Evolutionary conservation across 2,797 vertebrate species (phyloP).

Genomic region (Chloroceryle amazona): DNA sequence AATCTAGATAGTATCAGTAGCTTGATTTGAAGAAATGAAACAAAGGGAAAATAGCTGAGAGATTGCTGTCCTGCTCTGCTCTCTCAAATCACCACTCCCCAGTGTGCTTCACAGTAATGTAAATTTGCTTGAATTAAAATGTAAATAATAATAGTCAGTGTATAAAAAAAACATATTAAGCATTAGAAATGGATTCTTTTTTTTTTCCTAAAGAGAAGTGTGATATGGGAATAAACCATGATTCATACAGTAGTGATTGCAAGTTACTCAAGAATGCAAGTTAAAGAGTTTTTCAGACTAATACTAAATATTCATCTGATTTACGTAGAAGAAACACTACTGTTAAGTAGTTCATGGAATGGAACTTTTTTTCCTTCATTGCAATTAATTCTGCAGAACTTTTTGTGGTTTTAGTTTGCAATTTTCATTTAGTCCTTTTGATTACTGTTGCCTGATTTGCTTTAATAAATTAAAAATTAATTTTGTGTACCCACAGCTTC

Average conservation of each 20-base stretch:
- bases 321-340: background rate
- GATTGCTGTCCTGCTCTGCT: background rate
- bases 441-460: slow-evolving; percentile 19
- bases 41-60: background rate
- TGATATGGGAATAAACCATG: background rate
- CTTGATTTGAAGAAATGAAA: background rate
- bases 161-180: background rate
- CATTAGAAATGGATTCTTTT: background rate
- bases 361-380: background rate
- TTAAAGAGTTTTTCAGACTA: background rate
- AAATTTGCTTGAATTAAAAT: background rate
- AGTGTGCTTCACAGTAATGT: background rate
- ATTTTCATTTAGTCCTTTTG: slow-evolving; percentile 27
- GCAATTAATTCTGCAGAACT: slow-evolving; percentile 18
- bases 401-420: background rate
- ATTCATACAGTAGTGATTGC: background rate
- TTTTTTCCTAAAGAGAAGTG: background rate
- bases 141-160: background rate
- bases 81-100: background rate
- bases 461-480: slow-evolving; percentile 52
- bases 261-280: background rate
- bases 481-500: slow-evolving; percentile 11
- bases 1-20: background rate
- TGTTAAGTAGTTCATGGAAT: background rate
- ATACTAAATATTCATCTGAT: background rate